Conservation (phyloP, 2,113 vertebrate species). For the Promerops cafer region DNA sequence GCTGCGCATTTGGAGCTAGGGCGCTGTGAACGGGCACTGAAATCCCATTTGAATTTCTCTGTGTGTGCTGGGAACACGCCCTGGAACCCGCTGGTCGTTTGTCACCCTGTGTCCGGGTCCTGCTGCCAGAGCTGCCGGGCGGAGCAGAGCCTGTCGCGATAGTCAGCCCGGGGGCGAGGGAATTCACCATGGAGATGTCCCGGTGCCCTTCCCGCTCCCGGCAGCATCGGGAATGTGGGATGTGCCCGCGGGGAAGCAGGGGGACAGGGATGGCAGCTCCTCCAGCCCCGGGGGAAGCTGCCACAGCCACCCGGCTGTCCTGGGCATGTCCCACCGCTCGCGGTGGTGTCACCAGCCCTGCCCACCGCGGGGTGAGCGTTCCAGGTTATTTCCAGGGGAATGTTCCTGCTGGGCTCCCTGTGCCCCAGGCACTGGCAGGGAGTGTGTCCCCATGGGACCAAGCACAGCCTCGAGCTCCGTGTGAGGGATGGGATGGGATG, state of each 20-base stretch:
- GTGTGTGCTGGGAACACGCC: not conserved
- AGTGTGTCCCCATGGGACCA: not conserved
- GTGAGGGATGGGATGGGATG: not conserved
- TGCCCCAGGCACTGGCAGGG: not conserved
- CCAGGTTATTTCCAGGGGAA: not conserved
- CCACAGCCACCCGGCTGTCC: not conserved
- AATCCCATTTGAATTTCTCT: not conserved
- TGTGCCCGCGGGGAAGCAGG: not conserved
- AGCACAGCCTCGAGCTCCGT: not conserved
- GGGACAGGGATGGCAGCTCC: not conserved
- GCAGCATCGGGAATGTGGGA: not conserved
- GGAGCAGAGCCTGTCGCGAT: not conserved
- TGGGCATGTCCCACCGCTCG: not conserved
- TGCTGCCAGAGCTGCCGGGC: not conserved
- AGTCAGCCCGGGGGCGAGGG: not conserved
- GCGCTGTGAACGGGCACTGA: not conserved
- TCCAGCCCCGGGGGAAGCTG: not conserved
- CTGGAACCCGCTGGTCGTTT: not conserved
- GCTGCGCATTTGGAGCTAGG: too few species aligned
- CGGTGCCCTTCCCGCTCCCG: too few species aligned
- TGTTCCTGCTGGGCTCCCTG: not conserved
- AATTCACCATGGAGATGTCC: not conserved
- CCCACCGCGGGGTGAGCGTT: accelerated
- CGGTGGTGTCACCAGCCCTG: not conserved
- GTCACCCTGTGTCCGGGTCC: not conserved